Evolutionary conservation across 2,797 vertebrate genomes (phyloP), one percentile per base, ranked within the genome.

Genomic region (Pygocentrus nattereri): DNA sequence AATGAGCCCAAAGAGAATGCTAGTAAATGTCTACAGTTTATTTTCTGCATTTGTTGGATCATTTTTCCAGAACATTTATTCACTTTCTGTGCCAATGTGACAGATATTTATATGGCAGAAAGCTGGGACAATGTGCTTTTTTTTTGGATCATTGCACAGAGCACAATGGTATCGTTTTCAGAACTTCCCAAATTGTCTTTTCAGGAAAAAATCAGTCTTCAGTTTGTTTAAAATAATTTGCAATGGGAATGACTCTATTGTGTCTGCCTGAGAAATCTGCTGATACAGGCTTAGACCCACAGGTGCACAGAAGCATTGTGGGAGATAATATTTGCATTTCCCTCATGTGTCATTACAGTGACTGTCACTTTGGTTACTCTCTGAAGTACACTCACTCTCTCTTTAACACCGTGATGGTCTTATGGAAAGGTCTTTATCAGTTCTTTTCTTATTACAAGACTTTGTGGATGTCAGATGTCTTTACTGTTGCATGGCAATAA

Each of bases 131-230:
- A 62, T 31, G 12, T 59, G 25, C 21, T 27, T 21, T 27, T 59
- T 21, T 59, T 59, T 59, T 59, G 12, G 27, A 16, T 27, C 23
- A 15, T 23, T 59, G 25, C 5, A 11, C 50, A 5, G 54, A 62
- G 59, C 25, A 62, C 16, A 65, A 34, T 18, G 31, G 62, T 23
- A 13, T 34, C n/a, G 41, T 38, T 67, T 38, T 38, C n/a, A 67
- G 62, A 34, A 65, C 8, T 34, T 65, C 5, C 62, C 34, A 67
- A n/a, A 67, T 41, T 38, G 64, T 62, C 30, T 65, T 18, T 65
- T 4, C 64, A 67, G 34, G 64, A 67, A 67, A 19, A n/a, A 67
- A 61, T 27, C 23, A 58, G 54, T 58, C n/a, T 58, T 58, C 54
- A 8, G 5, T 8, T 59, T 25, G 56, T 4, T n/a, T 59, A 27